Base-by-base conservation (phyloP, 2,888 invertebrate genomes). In the Papilio protenor region DNA sequence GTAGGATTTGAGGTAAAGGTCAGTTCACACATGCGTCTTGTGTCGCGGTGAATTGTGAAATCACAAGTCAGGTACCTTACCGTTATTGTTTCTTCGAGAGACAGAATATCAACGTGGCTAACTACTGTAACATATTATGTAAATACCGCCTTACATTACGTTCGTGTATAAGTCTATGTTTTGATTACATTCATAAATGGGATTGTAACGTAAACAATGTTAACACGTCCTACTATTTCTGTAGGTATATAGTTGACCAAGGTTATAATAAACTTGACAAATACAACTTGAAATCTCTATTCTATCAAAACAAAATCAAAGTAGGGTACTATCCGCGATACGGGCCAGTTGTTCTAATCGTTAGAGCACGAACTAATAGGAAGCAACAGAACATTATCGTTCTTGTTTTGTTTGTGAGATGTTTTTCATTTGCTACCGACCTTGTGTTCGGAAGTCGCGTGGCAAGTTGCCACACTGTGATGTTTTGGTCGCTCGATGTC, bases 381-480 rank as follows among this genome's bases (percentile, higher is more conserved):
- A 69, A 69, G 66, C 45, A 69, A 69, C 66, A 45, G 45, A 69
- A 69, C 33, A 59, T 2, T 57, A 69, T 69, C 69, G 33, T 59
- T 40, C 59, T 33, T 52, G 52, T 59, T 77, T 61, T 76, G 61
- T 72, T 49, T 64, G 23, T 55, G 49, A 21, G 49, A 64, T 52
- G 21, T 75, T 89, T 85, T 87, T 88, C 87, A 87, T 88, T 87
- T 87, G 90, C 90, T 89, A 90, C 87, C 92, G 92, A 90, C 94
- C 94, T 94, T 94, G 94, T 91, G 91, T 92, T 93, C 90, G 81
- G 87, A 87, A 84, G 81, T 80, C 81, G 82, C 83, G 84, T 93
- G 93, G 93, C 94, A 93, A 85, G 82, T 81, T 93, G 93, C 94
- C 94, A 93, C 88, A 86, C 79, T 45, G 1, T 87, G 88, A 86